A percentile compares a stretch with the other conserved stretches of the same genome.
phyloP scores from a whole-genome alignment of 2,888 invertebrate species.

The Uropetala carovei region DNA sequence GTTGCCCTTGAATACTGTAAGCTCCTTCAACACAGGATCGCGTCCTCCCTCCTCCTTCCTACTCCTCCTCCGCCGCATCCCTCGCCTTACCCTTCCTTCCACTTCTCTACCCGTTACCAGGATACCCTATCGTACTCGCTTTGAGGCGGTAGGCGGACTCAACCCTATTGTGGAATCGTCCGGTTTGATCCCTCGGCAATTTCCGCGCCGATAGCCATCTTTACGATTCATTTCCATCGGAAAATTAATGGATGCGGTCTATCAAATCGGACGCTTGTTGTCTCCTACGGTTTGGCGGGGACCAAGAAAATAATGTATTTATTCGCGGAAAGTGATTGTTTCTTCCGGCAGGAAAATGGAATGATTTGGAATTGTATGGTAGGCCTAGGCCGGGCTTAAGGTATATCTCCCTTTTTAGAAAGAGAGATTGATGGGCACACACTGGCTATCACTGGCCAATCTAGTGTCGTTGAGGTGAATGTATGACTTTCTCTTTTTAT shows the following conservation, averaged over 20 bases:
- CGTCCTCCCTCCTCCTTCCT: neutral
- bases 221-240: constrained; percentile 28
- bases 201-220: constrained; percentile 25
- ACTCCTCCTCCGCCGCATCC: neutral
- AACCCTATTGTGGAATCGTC: constrained; percentile 10
- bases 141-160: neutral
- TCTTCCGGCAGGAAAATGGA: too few species aligned
- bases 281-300: neutral
- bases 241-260: neutral
- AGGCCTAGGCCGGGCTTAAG: too few species aligned
- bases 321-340: too few species aligned
- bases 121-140: neutral
- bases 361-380: too few species aligned
- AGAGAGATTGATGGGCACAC: too few species aligned
- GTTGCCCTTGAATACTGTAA: constrained; percentile 32
- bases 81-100: neutral
- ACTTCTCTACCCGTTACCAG: neutral
- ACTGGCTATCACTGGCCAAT: too few species aligned
- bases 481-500: too few species aligned
- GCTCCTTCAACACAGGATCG: constrained; percentile 16
- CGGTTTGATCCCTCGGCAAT: neutral
- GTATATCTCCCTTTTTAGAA: too few species aligned
- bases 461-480: too few species aligned
- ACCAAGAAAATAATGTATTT: too few species aligned
- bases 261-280: neutral